Percentiles rank a stretch among this genome's conserved stretches.
phyloP scores from a whole-genome alignment of 2,888 invertebrate genomes.

The Acanthosoma haemorrhoidale region DNA sequence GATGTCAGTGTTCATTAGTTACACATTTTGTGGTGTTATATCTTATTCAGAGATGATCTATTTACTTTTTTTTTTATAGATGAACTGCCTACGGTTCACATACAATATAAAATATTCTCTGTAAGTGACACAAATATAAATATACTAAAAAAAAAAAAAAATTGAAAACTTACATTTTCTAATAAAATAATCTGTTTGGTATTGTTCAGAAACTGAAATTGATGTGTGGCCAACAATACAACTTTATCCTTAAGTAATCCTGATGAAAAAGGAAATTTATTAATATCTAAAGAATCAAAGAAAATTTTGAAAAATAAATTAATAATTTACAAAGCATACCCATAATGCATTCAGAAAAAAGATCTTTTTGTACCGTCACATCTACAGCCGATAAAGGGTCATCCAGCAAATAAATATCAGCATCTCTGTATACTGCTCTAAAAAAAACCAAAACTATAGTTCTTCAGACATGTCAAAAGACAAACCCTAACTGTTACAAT shows the following conservation, averaged over 20 bases:
- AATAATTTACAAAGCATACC: conserved; percentile 36
- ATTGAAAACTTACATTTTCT: conserved; percentile 56
- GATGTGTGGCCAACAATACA: conserved; percentile 75
- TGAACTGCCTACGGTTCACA: no score
- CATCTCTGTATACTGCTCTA: conserved; percentile 69
- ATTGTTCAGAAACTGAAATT: conserved; percentile 67
- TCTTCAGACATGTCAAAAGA: no score
- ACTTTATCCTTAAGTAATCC: conserved; percentile 61
- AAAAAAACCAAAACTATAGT: no score
- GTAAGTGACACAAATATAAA: no score
- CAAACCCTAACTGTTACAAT: no score
- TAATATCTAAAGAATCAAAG: neutral
- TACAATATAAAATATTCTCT: no score
- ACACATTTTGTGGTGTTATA: no score
- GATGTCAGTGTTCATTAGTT: no score
- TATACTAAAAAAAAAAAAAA: no score
- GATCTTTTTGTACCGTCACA: conserved; percentile 65
- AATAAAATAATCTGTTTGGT: conserved; percentile 61
- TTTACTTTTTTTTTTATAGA: no score
- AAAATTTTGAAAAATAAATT: neutral
- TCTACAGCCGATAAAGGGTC: conserved; percentile 78
- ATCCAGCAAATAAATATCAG: conserved; percentile 70
- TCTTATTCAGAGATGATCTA: no score
- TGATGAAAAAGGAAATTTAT: conserved; percentile 14
- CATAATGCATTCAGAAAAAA: conserved; percentile 67